Evolutionary conservation across 2,113 vertebrate species (phyloP), one percentile per base, ranked within the genome.

Genomic region (Oxyruncus cristatus): DNA sequence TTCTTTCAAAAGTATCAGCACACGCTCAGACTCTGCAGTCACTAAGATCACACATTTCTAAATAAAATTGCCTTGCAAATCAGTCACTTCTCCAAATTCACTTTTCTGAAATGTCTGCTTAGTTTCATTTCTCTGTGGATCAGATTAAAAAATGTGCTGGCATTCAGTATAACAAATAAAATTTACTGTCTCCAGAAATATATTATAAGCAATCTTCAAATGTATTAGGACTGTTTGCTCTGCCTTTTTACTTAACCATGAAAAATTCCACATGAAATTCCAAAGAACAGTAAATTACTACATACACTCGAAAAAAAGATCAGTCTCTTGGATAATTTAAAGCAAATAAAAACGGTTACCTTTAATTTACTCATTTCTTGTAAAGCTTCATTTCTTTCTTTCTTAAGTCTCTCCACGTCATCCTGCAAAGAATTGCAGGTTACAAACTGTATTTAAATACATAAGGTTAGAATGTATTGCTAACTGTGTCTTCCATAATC

Each of bases 361-460:
- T 99, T 99, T 73, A 99, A 97, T 95, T 95, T 96, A 92, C 97
- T 97, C 3, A 99, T 98, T 97, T 99, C 98, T 95, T 97, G 98
- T 88, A 99, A 97, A 85, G 98, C 98, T 66, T 99, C 98, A 70
- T 98, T 98, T 96, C 98, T 98, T 84, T 99, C 98, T 93, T 94
- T 98, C 94, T 97, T 98, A 85, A 99, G 97, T 78, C 88, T 95
- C 93, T 99, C 99, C 96, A 98, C 90, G 56, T 99, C 98, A 80
- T 98, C 97, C 77, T 99, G 98, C 92, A 97, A 97, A 35, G 97
- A 98, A 95, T 98, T 98, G 50, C 96, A 98, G 89, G 96, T 95
- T 15, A 97, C 97, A 68, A 96, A 93, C 98, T 99, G 93, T 24
- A 93, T 90, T 92, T 50, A 95, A 94, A 97, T 14, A 85, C 0